phyloP scores from a whole-genome alignment of 2,888 invertebrate species.

The Trichopria drosophilae region DNA sequence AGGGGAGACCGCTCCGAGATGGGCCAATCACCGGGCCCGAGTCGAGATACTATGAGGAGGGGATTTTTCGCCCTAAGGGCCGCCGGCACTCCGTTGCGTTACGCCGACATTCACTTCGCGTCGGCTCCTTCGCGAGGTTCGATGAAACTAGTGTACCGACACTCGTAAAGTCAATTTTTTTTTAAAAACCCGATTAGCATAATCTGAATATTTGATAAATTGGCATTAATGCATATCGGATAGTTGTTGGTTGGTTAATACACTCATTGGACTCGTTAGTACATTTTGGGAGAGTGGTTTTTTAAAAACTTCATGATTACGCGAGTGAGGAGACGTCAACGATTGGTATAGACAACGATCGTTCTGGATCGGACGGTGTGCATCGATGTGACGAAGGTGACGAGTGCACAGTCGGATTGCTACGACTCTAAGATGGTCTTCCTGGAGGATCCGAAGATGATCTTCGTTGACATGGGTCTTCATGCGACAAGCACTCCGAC shows the following conservation, averaged over 20 bases:
- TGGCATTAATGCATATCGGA: too few species aligned
- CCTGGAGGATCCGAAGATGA: conserved; percentile 56
- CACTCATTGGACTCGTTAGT: too few species aligned
- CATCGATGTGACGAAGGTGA: conserved; percentile 44
- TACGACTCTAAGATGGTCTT: conserved; percentile 52
- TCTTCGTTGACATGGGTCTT: conserved; percentile 56
- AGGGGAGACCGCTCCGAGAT: conserved; percentile 14
- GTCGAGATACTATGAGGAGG: conserved; percentile 41
- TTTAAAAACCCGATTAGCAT: too few species aligned
- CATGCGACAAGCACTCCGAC: conserved; percentile 56
- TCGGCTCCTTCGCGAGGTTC: conserved; percentile 46
- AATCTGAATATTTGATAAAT: too few species aligned
- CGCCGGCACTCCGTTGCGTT: conserved; percentile 52
- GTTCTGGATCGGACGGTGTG: conserved; percentile 41
- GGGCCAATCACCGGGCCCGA: conserved; percentile 42
- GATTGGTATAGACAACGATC: conserved; percentile 23
- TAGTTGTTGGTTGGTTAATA: too few species aligned
- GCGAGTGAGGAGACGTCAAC: too few species aligned
- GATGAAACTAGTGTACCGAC: too few species aligned
- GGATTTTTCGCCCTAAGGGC: conserved; percentile 51
- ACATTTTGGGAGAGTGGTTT: too few species aligned
- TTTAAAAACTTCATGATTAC: too few species aligned
- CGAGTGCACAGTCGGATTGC: conserved; percentile 29
- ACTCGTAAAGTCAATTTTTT: too few species aligned
- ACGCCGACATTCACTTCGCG: conserved; percentile 54